Evolutionary conservation across 2,113 vertebrate species (phyloP), one percentile per base, ranked within the genome.

Genomic region (Lethenteron camtschaticum): DNA sequence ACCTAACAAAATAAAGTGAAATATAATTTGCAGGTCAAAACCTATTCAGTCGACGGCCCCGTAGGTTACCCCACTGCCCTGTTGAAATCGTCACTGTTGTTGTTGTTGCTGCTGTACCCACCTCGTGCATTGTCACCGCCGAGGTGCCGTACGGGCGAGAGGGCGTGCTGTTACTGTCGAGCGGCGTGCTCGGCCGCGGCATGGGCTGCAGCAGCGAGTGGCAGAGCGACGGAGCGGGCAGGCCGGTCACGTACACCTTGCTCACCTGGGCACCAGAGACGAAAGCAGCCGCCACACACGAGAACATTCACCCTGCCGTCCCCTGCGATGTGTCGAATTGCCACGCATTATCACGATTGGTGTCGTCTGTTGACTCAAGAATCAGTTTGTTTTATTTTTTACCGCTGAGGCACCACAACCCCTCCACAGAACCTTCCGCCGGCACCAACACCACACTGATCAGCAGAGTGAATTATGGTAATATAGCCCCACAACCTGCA

Each of bases 211-310:
- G 83, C 77, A 90, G 77, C 0, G 78, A 82, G 76, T 41, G 41
- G 41, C 41, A 41, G 41, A 95, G 77, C 12, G 84, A 85, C 2
- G 88, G 85, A 55, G 83, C 82, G 71, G 88, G 81, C 41, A 95
- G 78, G 1, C 90, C 87, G 0, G 85, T 86, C 70, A 99, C 87
- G 75, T 89, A 95, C 74, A 96, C 85, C 71, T 96, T 96, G 70
- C 94, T 94, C 59, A 99, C 87, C 94, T 99, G 74, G 11, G 14
- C 58, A 18, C 41, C 41, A 74, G 71, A 13, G 56, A 3, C 68
- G 3, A 70, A 12, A 60, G 58, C 14, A 70, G 70, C 8, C 72
- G n/a, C 56, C 56, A 55, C 41, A 69, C 69, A 69, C 13, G 14
- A 16, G 24, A 20, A n/a, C 9, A 16, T 41, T 14, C 14, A 16